Base-by-base conservation (phyloP, 2,888 invertebrate genomes). In the Drosophila kuntzei region DNA sequence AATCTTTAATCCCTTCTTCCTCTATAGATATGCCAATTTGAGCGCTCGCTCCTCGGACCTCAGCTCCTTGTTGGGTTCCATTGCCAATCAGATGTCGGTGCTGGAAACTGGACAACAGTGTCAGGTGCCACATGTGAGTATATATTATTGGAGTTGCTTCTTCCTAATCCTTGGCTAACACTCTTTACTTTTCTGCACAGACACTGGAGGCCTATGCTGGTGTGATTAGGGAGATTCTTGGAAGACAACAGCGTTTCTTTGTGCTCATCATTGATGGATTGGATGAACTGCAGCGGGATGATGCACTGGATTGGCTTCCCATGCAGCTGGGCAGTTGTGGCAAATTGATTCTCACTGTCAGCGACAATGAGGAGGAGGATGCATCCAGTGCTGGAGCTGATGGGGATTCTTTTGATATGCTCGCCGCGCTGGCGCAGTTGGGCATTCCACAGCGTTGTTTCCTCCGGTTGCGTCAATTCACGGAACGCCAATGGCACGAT, bases 261-360 rank as follows among this genome's bases (percentile, higher is more conserved):
- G 93, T 97, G 54, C 93, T 97, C 71, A 93, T 96, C 51, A 94
- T 97, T 76, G 97, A 97, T 89, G 97, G 96, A 0, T 93, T 97
- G 43, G 96, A 96, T 89, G 94, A 95, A 90, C 93, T 92, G 59
- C 69, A 90, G 43, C 65, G 76, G 12, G 89, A 89, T 49, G 77
- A 78, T 0, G 92, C 94, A 87, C 93, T 96, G 36, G 93, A 95
- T 70, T 97, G 97, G 97, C 93, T 97, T 76, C 97, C 97, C 6
- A 93, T 93, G 55, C 94, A 94, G 50, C 93, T 97, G 73, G 96
- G 96, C 4, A 94, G 94, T 58, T 94, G 96, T 89, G 95, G 96
- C 53, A 96, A 96, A 92, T 92, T 97, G 84, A 94, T 97, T 64
- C 92, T 97, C 81, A 96, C 96, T 4, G 66, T 91, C 54, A 89